Evolutionary conservation across 2,113 vertebrate genomes (phyloP).

Genomic region (Haemorhous mexicanus): DNA sequence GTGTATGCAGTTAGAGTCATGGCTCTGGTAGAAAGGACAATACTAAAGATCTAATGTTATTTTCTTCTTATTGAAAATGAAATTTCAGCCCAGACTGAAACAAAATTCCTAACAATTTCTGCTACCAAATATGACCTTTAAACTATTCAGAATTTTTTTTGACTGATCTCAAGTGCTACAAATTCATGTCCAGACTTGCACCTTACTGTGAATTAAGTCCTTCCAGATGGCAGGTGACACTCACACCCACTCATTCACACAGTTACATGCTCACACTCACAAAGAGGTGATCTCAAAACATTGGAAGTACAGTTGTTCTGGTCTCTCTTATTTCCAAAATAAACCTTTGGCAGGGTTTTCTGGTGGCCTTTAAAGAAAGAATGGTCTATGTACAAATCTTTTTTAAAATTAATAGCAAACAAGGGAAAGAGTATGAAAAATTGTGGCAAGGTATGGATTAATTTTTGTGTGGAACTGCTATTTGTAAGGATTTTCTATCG

Average conservation of each 20-base stretch:
- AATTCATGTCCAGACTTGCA: neutral
- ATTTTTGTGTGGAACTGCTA: neutral
- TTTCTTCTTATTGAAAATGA: neutral
- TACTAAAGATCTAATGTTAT: neutral
- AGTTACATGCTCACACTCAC: no score
- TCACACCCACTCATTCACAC: neutral
- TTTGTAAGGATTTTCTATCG: neutral
- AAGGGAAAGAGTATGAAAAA: neutral
- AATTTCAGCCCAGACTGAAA: neutral
- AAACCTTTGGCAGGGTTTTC: neutral
- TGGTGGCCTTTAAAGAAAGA: neutral
- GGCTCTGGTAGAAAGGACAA: neutral
- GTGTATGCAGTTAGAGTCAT: neutral
- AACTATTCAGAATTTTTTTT: accelerated
- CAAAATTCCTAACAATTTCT: neutral
- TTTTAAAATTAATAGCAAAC: neutral
- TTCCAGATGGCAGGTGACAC: neutral
- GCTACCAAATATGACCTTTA: neutral
- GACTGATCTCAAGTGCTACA: neutral
- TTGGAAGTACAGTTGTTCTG: neutral
- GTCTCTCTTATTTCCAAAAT: neutral
- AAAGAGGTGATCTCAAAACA: neutral
- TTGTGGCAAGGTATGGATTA: neutral
- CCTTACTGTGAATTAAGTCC: neutral
- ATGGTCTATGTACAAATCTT: accelerated